Conservation (phyloP, 2,113 vertebrate species). For the Glaucomys volans region DNA sequence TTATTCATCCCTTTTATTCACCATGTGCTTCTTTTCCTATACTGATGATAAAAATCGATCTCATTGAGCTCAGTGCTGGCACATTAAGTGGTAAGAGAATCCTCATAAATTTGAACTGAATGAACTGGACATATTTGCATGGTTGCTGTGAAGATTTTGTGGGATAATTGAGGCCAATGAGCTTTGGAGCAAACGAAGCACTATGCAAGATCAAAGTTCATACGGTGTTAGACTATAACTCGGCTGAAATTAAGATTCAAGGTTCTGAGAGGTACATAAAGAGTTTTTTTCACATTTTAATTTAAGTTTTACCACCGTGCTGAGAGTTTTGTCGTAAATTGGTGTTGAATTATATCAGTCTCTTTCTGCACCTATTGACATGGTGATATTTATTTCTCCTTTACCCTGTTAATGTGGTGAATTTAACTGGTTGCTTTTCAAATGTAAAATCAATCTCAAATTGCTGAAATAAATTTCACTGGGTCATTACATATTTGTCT, state of each 20-base stretch:
- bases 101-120: not conserved
- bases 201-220: not conserved
- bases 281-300: not conserved
- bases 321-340: not conserved
- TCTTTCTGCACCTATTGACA: not conserved
- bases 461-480: not conserved
- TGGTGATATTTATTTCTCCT: not conserved
- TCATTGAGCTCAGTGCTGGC: not conserved
- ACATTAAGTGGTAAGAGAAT: not conserved
- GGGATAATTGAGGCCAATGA: not conserved
- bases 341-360: not conserved
- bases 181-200: not conserved
- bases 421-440: not conserved
- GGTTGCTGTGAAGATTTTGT: not conserved
- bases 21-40: not conserved
- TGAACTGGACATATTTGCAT: not conserved
- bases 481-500: not conserved
- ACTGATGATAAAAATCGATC: not conserved
- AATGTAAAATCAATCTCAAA: constrained; percentile 36
- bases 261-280: not conserved
- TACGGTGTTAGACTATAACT: not conserved
- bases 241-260: not conserved
- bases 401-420: not conserved
- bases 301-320: not conserved
- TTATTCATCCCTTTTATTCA: not conserved